Conservation (phyloP, 2,888 invertebrate species). For the Eupelmus urozonus region DNA sequence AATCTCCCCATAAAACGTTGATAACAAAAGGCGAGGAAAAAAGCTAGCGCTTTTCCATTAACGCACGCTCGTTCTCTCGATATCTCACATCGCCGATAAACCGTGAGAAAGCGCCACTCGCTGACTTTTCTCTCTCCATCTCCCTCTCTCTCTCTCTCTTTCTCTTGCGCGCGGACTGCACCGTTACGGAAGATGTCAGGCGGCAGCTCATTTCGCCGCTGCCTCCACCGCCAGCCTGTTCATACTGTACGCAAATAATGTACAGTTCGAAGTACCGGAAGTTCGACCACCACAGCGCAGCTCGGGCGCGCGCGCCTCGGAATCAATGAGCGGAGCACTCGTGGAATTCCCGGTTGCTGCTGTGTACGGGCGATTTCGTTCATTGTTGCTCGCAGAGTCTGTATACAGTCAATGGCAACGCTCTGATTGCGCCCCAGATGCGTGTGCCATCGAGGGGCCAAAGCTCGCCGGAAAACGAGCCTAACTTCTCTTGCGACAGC, state of each 20-base stretch:
- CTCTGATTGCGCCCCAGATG: constrained; percentile 24
- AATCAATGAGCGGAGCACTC: constrained; percentile 32
- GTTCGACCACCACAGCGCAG: constrained; percentile 1
- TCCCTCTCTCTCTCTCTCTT: too few relatives aligned
- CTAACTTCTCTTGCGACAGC: too few relatives aligned
- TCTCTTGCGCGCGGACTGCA: too few relatives aligned
- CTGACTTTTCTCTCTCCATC: too few relatives aligned
- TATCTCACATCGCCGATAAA: constrained; percentile 4
- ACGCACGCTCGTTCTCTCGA: neutral
- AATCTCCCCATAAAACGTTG: neutral
- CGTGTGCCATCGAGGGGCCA: too few relatives aligned
- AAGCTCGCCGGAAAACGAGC: too few relatives aligned
- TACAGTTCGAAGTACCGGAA: constrained; percentile 42
- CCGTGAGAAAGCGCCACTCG: constrained; percentile 13
- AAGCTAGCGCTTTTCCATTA: neutral
- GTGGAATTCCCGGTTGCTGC: neutral
- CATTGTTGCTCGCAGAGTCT: neutral
- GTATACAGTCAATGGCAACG: constrained; percentile 11
- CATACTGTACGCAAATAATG: constrained; percentile 43
- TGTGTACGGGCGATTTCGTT: constrained; percentile 1
- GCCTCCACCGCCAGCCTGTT: neutral
- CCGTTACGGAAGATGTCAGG: constrained; percentile 44
- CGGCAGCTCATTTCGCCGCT: too few relatives aligned
- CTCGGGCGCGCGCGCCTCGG: constrained; percentile 18
- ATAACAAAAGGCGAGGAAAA: neutral